Base-by-base conservation (phyloP, 2,113 vertebrate genomes). In the Brachyistius frenatus region DNA sequence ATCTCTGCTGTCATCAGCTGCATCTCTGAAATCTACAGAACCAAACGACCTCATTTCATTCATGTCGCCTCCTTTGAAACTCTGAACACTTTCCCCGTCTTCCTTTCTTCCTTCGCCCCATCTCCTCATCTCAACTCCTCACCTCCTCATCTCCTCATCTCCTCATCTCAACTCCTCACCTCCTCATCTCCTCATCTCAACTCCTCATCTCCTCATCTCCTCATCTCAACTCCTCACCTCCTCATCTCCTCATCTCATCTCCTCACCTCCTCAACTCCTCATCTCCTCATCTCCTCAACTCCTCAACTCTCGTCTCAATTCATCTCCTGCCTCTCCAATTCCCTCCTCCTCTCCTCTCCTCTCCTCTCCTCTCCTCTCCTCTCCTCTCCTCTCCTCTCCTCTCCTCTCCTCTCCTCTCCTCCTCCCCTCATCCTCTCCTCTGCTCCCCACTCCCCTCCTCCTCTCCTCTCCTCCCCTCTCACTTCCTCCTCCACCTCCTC, bases 361-460 rank as follows among this genome's bases (percentile, higher is more conserved):
- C 23, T 23, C 23, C 23, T 23, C 23, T 23, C 23, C 23, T 23
- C 23, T 23, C 23, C 23, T 23, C 23, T 13, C 4, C 63, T 78
- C 57, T 23, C 23, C 23, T 23, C 23, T 23, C 23, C 23, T 23
- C 23, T 23, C 23, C 23, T 70, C 60, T 14, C 6, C 63, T 75
- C 57, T 67, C 33, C 4, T 47, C 57, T 81, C 72, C 32, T 69
- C 79, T 67, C 50, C 68, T 65, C 78, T 79, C 53, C 67, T 13
- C 76, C 6, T 74, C 63, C 36, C 62, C 16, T 56, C 73, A 65
- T 60, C 44, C 56, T 44, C 15, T 55, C n/a, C 61, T 30, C 39
- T 41, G n/a, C n/a, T n/a, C n/a, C n/a, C n/a, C 58, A 55, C 4
- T n/a, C 2, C 52, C 31, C 15, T 8, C 13, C 46, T 36, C 64